These are phyloP conservation scores for Cydia strobilella DNA, from an alignment of 1,140 invertebrate species.

Conservation along the genomic window DNA sequence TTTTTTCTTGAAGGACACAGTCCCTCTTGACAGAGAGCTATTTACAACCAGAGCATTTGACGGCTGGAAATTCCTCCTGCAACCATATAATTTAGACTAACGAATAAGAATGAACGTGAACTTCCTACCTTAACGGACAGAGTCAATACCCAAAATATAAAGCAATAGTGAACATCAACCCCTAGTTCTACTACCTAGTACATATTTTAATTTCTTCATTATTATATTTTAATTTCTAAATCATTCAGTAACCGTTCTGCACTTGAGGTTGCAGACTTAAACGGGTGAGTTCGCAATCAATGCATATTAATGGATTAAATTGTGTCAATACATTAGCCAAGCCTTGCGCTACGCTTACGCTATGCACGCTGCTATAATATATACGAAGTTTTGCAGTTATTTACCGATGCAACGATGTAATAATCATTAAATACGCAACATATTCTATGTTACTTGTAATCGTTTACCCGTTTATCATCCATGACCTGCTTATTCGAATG, in stretches of 20 bases:
- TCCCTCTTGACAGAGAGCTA: too few species aligned
- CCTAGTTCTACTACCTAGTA: too few species aligned
- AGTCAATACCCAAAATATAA: too few species aligned
- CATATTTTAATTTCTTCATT: background rate
- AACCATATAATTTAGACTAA: too few species aligned
- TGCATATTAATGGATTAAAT: constrained; percentile 11
- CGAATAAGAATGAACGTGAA: too few species aligned
- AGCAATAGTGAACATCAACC: too few species aligned
- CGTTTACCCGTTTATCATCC: constrained; percentile 49
- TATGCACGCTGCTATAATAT: constrained; percentile 39
- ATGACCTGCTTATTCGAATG: constrained; percentile 58
- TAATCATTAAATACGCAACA: constrained; percentile 39
- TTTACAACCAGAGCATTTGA: too few species aligned
- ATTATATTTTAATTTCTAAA: background rate
- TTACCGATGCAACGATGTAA: constrained; percentile 42
- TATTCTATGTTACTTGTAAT: constrained; percentile 37
- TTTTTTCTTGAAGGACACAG: too few species aligned
- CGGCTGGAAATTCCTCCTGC: too few species aligned
- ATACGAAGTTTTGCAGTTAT: constrained; percentile 40
- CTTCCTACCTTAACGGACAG: too few species aligned
- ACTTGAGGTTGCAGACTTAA: constrained; percentile 1
- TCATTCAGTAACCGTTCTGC: background rate
- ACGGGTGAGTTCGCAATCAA: constrained; percentile 4
- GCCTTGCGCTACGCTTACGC: constrained; percentile 20
- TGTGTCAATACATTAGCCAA: constrained; percentile 24